A percentile compares a stretch with the other conserved stretches of the same genome.
Evolutionary conservation across 1,140 invertebrate genomes (phyloP).

Genomic region (Elysia chlorotica): DNA sequence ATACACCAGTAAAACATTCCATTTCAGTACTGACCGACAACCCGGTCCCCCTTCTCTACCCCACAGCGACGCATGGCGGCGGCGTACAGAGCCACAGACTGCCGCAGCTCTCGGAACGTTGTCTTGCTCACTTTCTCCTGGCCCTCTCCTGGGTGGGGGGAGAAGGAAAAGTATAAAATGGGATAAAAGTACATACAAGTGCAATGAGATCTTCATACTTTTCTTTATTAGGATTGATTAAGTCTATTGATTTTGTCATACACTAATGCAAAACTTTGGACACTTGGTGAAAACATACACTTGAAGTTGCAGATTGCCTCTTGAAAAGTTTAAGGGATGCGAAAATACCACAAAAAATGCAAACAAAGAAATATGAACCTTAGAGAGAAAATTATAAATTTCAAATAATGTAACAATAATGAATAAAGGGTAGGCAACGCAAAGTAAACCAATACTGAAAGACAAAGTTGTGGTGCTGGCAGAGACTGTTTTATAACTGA

Average conservation of each 20-base stretch:
- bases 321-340: not conserved
- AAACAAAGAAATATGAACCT: too few relatives aligned
- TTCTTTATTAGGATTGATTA: not conserved
- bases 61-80: conserved; percentile 60
- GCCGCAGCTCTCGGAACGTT: conserved; percentile 58
- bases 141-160: conserved; percentile 63
- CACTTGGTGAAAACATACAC: not conserved
- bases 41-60: conserved; percentile 61
- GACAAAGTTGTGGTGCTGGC: too few relatives aligned
- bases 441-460: too few relatives aligned
- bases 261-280: not conserved
- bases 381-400: too few relatives aligned
- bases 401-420: too few relatives aligned
- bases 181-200: too few relatives aligned
- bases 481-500: too few relatives aligned
- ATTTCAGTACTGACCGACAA: conserved; percentile 64
- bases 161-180: too few relatives aligned
- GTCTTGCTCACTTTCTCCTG: conserved; percentile 43
- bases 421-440: too few relatives aligned
- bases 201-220: not conserved
- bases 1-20: too few relatives aligned
- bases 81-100: conserved; percentile 59
- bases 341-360: too few relatives aligned
- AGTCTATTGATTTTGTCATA: not conserved
- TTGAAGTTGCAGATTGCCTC: too few relatives aligned